Base-by-base conservation (phyloP, 2,113 vertebrate species). In the Muntiacus reevesi region DNA sequence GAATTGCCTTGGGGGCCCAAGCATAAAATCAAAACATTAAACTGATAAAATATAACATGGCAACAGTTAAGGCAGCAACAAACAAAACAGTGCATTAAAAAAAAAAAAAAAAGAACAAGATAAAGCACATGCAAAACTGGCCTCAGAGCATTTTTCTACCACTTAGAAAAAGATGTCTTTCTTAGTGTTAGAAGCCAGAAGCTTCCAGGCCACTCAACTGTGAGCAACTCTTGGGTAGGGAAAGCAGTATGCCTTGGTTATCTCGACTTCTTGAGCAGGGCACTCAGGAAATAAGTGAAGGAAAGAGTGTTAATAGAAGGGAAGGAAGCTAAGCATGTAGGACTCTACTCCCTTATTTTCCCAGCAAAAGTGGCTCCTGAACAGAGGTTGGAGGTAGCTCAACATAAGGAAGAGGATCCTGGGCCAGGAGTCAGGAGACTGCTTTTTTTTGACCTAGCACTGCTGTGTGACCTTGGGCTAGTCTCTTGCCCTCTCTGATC, bases 1-100 rank as follows among this genome's bases (percentile, higher is more conserved):
- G 93, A 96, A 95, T 91, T 97, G 97, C 97, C 93, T 97, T 43
- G 21, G 83, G 86, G 97, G 83, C 86, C 86, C 95, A 97, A 95
- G 95, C 86, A 93, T 89, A 89, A 94, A 98, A 97, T 97, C 97
- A 96, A 97, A 97, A 96, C 96, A 97, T 97, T 96, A 97, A 96
- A 84, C 96, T 89, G 95, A 97, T 97, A 91, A 97, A 96, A 97
- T 97, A 95, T 83, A 97, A 91, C 97, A 93, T 74, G 67, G 97
- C 76, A 96, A 96, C 95, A 91, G 95, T 97, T 93, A 96, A 97
- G 97, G 79, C 55, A 89, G 64, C 36, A 83, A 89, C 91, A 97
- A 97, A 97, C 93, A 97, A 97, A 97, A 92, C 87, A 94, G 36
- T 28, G 54, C 67, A 83, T 96, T 94, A 81, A 89, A 88, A 97